Evolutionary conservation across 2,797 vertebrate genomes (phyloP).

Genomic region (Oreochromis mossambicus): DNA sequence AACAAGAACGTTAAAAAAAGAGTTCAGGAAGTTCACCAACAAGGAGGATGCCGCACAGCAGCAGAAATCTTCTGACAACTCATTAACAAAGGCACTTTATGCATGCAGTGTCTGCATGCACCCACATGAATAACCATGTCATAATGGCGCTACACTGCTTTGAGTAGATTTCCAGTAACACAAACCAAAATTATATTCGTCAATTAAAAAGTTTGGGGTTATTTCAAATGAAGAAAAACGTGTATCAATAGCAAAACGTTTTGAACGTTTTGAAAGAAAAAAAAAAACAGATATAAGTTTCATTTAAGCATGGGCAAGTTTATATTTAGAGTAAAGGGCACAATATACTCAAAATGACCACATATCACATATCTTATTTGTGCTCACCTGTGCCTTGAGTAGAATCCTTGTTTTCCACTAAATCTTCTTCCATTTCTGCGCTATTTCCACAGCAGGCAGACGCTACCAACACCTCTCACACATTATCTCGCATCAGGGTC

Average conservation of each 20-base stretch:
- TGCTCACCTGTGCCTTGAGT: slow-evolving; percentile 57
- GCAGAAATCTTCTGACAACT: slow-evolving; percentile 11
- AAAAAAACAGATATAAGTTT: not conserved
- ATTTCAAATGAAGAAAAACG: not conserved
- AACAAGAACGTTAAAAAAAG: slow-evolving; percentile 16
- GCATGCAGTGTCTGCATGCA: not conserved
- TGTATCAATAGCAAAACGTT: not conserved
- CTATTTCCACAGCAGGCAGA: not conserved
- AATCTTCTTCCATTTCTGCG: slow-evolving; percentile 63
- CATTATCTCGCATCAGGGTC: slow-evolving; percentile 23
- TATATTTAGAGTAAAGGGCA: not conserved
- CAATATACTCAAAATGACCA: not conserved
- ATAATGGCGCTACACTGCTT: not conserved
- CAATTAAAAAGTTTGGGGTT: not conserved
- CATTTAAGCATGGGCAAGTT: not conserved
- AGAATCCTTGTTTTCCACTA: slow-evolving; percentile 36
- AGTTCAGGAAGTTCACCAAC: slow-evolving; percentile 63
- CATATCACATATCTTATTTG: not conserved
- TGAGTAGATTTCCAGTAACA: not conserved
- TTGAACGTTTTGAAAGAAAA: not conserved
- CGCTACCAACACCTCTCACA: slow-evolving; percentile 8
- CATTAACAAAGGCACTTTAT: not conserved
- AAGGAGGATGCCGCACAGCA: slow-evolving; percentile 14
- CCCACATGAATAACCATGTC: not conserved
- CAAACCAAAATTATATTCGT: not conserved